Conservation (phyloP, 2,888 invertebrate genomes). For the Muscina levida region DNA sequence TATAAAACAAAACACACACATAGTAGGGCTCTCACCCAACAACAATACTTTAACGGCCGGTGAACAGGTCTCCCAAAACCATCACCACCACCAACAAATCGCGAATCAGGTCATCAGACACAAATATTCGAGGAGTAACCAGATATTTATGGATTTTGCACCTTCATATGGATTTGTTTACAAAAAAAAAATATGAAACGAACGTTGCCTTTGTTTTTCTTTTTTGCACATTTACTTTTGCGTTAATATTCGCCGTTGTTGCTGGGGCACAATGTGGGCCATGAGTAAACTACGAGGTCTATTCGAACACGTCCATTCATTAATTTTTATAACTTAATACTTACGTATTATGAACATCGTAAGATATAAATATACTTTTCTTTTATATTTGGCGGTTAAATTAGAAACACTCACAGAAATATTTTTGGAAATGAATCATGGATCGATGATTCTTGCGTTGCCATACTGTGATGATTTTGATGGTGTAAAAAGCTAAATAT, state of each 20-base stretch:
- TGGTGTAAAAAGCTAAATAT: too few species aligned
- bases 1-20: constrained; percentile 16
- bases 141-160: constrained; percentile 1
- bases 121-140: constrained; percentile 2
- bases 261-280: constrained; percentile 32
- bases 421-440: constrained; percentile 31
- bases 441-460: too few species aligned
- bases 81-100: neutral
- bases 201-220: neutral
- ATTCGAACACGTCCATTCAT: too few species aligned
- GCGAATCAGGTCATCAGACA: constrained; percentile 47
- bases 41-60: neutral
- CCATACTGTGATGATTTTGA: too few species aligned
- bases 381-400: neutral
- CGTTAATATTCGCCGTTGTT: neutral
- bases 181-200: constrained; percentile 1
- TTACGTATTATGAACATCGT: neutral
- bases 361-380: constrained; percentile 10
- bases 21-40: neutral
- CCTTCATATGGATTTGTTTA: constrained; percentile 18
- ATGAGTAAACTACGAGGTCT: constrained; percentile 9
- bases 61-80: neutral
- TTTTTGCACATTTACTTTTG: neutral
- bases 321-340: too few species aligned
- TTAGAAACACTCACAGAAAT: constrained; percentile 10